phyloP scores from a whole-genome alignment of 2,113 vertebrate genomes.

The Montifringilla adamsi region DNA sequence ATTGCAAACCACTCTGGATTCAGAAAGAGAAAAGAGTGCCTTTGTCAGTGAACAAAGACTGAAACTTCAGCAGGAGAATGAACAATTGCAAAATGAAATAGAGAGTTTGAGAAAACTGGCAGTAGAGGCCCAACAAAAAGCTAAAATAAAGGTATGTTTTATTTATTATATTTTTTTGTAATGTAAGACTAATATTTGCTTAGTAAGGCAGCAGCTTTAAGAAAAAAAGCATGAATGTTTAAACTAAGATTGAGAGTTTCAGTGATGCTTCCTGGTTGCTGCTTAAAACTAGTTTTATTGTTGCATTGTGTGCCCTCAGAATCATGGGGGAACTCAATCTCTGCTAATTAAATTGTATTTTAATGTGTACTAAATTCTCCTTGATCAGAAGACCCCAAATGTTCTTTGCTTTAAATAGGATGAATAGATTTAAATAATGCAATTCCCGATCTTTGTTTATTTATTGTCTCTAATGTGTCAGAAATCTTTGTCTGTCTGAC shows the following conservation, averaged over 20 bases:
- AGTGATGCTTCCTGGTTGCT: neutral
- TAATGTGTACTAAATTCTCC: neutral
- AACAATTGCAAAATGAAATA: constrained; percentile 82
- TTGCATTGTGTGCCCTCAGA: neutral
- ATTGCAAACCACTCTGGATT: constrained; percentile 80
- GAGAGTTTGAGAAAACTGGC: constrained; percentile 81
- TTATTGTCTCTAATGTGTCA: neutral
- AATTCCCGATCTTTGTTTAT: neutral
- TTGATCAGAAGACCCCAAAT: neutral
- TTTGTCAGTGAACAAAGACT: constrained; percentile 87
- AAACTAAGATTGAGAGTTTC: neutral
- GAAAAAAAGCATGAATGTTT: neutral
- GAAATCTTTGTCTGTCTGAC: neutral
- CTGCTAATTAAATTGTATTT: neutral
- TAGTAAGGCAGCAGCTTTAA: neutral
- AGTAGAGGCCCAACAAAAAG: constrained; percentile 78
- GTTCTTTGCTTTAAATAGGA: neutral
- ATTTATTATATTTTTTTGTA: neutral
- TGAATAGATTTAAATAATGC: neutral
- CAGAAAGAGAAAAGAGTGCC: constrained; percentile 80
- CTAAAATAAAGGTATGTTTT: constrained; percentile 84
- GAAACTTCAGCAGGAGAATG: constrained; percentile 87
- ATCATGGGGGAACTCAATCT: neutral
- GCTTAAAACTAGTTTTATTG: neutral
- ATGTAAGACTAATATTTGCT: neutral